Conservation (phyloP, 1,140 invertebrate species). For the Tribolium castaneum region DNA sequence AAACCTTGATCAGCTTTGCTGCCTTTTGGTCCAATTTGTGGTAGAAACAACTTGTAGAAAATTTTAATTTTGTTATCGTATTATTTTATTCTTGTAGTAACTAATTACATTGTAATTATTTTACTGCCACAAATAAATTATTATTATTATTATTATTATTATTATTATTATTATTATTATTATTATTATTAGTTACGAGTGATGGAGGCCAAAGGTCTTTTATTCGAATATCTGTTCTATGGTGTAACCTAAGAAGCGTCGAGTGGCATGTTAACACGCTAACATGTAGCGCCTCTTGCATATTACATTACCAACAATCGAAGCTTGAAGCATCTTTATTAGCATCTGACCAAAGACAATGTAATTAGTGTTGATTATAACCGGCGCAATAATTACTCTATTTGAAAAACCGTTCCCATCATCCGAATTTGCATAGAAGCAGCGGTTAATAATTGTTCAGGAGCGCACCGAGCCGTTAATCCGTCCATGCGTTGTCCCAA, state of each 20-base stretch:
- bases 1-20: too few relatives aligned
- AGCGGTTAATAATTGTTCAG: not conserved
- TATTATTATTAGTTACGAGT: too few relatives aligned
- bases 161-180: too few relatives aligned
- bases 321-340: slow-evolving; percentile 10
- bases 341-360: slow-evolving; percentile 6
- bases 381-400: not conserved
- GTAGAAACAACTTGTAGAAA: too few relatives aligned
- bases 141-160: too few relatives aligned
- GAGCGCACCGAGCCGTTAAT: not conserved
- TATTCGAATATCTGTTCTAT: not conserved
- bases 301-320: not conserved
- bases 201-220: too few relatives aligned
- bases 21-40: too few relatives aligned
- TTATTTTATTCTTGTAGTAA: too few relatives aligned
- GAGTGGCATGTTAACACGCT: not conserved
- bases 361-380: slow-evolving; percentile 6
- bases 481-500: not conserved
- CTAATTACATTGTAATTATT: too few relatives aligned
- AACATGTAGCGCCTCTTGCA: not conserved
- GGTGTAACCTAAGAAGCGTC: not conserved
- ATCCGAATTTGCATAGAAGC: not conserved
- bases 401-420: not conserved
- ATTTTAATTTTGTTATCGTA: too few relatives aligned
- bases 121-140: too few relatives aligned